A percentile compares a stretch with the other conserved stretches of the same genome.
Conservation (phyloP, 2,113 vertebrate genomes). For the Channa argus region DNA sequence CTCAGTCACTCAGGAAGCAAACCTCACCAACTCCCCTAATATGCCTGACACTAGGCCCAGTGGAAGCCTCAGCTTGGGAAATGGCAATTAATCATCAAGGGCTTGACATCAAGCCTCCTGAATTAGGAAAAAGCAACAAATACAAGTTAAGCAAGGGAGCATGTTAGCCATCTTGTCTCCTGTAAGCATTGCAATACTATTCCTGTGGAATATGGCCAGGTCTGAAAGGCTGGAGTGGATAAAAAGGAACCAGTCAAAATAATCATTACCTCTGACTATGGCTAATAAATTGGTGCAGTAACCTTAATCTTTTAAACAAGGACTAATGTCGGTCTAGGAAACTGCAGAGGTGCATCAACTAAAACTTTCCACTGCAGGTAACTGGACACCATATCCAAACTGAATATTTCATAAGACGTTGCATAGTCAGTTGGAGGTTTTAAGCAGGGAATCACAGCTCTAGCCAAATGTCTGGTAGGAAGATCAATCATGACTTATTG, state of each 20-base stretch:
- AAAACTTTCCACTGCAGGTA: conserved; percentile 31
- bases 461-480: conserved; percentile 56
- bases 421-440: conserved; percentile 35
- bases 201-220: background rate
- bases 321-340: conserved; percentile 11
- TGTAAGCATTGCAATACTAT: conserved; percentile 20
- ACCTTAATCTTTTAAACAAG: conserved; percentile 30
- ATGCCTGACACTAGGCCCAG: conserved; percentile 27
- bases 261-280: conserved; percentile 34
- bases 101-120: conserved; percentile 27
- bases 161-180: background rate
- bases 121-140: conserved; percentile 38
- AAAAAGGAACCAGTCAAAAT: conserved; percentile 15
- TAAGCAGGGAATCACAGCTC: conserved; percentile 47
- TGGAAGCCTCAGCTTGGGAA: conserved; percentile 38
- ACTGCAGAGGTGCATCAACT: background rate
- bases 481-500: conserved; percentile 61
- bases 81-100: conserved; percentile 43
- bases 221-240: conserved; percentile 6
- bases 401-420: conserved; percentile 66
- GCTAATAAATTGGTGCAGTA: conserved; percentile 20
- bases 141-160: background rate
- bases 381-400: conserved; percentile 11
- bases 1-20: conserved; percentile 1
- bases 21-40: conserved; percentile 10